phyloP scores from a whole-genome alignment of 2,888 invertebrate species.

The Physocephala rufipes region DNA sequence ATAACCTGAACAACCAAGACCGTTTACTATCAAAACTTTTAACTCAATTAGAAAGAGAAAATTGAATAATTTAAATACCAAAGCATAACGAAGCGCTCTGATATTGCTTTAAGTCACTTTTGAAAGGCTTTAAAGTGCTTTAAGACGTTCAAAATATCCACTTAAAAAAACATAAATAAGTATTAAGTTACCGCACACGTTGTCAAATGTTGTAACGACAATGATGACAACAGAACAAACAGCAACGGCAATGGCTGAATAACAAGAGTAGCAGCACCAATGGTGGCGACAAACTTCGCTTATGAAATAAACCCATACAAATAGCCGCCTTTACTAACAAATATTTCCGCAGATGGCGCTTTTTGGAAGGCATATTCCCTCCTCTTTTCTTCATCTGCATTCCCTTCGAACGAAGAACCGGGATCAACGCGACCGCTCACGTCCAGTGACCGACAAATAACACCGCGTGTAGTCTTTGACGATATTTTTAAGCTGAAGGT shows the following conservation, averaged over 20 bases:
- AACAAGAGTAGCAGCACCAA: not conserved
- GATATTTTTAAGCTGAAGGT: constrained; percentile 55
- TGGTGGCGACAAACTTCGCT: not conserved
- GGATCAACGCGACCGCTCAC: too few relatives aligned
- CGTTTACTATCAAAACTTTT: constrained; percentile 20
- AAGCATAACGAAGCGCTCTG: not conserved
- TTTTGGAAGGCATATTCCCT: constrained; percentile 33
- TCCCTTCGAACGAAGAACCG: too few relatives aligned
- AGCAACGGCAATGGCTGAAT: constrained; percentile 1
- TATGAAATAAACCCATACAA: constrained; percentile 33
- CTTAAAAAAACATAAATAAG: constrained; percentile 56
- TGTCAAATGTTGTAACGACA: not conserved
- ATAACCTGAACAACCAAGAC: too few relatives aligned
- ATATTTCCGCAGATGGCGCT: constrained; percentile 41
- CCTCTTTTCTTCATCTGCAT: not conserved
- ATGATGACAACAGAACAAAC: not conserved
- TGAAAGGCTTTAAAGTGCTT: constrained; percentile 29
- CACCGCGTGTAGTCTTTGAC: constrained; percentile 45
- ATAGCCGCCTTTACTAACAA: constrained; percentile 28
- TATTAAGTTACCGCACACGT: constrained; percentile 52
- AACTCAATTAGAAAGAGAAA: constrained; percentile 20
- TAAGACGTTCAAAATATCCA: constrained; percentile 23
- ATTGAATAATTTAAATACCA: too few relatives aligned
- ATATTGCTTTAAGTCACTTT: constrained; percentile 16
- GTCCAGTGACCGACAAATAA: constrained; percentile 39